Evolutionary conservation across 2,888 invertebrate genomes (phyloP).

Genomic region (Stenodera caucasica): DNA sequence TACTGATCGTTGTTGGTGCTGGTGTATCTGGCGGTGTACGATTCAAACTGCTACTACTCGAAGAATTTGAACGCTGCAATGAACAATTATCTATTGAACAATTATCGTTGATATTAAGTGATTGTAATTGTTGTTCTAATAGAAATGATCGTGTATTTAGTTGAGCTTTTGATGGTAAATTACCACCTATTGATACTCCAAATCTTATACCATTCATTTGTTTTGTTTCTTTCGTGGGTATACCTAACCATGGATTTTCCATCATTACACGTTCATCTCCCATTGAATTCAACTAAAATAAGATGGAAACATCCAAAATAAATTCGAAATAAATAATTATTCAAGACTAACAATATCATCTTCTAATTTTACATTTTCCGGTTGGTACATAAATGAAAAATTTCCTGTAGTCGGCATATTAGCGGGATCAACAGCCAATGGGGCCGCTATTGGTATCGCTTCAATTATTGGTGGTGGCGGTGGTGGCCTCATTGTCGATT

Average conservation of each 20-base stretch:
- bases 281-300: slow-evolving; percentile 22
- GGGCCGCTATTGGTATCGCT: slow-evolving; percentile 44
- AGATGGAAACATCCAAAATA: no score
- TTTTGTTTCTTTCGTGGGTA: slow-evolving; percentile 4
- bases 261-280: slow-evolving; percentile 34
- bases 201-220: slow-evolving; percentile 49
- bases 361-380: slow-evolving; percentile 41
- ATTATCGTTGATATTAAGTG: slow-evolving; percentile 55
- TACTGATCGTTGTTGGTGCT: slow-evolving; percentile 51
- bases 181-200: slow-evolving; percentile 16
- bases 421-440: slow-evolving; percentile 46
- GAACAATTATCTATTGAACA: slow-evolving; percentile 47
- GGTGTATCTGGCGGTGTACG: slow-evolving; percentile 64
- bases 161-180: slow-evolving; percentile 11
- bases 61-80: slow-evolving; percentile 59
- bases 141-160: slow-evolving; percentile 50
- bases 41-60: slow-evolving; percentile 59
- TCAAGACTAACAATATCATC: slow-evolving; percentile 35
- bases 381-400: slow-evolving; percentile 38
- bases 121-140: slow-evolving; percentile 55
- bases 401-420: slow-evolving; percentile 40
- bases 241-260: slow-evolving; percentile 33
- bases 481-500: slow-evolving; percentile 34
- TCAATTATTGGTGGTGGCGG: slow-evolving; percentile 43
- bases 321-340: not conserved